A percentile compares a stretch with the other conserved stretches of the same genome.
phyloP scores from a whole-genome alignment of 2,113 vertebrate species.

The Atlantisia rogersi region DNA sequence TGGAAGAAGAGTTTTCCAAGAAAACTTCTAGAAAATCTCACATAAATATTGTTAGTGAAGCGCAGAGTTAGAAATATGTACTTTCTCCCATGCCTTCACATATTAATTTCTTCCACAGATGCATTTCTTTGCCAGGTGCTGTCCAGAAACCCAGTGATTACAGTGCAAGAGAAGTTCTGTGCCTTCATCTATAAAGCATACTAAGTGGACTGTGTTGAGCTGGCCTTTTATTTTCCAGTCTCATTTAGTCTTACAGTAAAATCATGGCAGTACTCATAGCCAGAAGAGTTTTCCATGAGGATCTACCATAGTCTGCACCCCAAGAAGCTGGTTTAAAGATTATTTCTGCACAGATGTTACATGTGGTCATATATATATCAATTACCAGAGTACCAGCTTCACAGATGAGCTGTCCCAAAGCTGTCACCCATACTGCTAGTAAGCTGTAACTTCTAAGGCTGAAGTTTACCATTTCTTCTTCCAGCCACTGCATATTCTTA shows the following conservation, averaged over 20 bases:
- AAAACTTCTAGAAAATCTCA: not conserved
- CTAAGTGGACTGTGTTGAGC: not conserved
- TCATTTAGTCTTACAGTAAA: not conserved
- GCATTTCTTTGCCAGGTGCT: not conserved
- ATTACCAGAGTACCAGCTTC: not conserved
- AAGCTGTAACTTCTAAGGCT: not conserved
- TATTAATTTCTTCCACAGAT: conserved; percentile 1
- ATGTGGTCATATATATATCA: not conserved
- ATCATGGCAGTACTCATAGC: too few relatives aligned
- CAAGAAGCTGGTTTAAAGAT: not conserved
- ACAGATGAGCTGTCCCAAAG: not conserved
- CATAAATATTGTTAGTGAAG: not conserved
- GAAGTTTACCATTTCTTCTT: not conserved
- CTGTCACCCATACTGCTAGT: not conserved
- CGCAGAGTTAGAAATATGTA: not conserved
- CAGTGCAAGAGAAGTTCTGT: not conserved
- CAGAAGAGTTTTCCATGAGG: not conserved
- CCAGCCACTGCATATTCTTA: not conserved
- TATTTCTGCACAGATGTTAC: not conserved
- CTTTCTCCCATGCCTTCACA: not conserved
- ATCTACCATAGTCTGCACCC: not conserved
- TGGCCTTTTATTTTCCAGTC: not conserved
- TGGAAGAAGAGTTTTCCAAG: not conserved
- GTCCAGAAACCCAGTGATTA: not conserved
- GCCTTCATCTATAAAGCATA: not conserved